A percentile compares a stretch with the other conserved stretches of the same genome.
phyloP scores from a whole-genome alignment of 2,888 invertebrate species.

The Crocallis elinguaria region DNA sequence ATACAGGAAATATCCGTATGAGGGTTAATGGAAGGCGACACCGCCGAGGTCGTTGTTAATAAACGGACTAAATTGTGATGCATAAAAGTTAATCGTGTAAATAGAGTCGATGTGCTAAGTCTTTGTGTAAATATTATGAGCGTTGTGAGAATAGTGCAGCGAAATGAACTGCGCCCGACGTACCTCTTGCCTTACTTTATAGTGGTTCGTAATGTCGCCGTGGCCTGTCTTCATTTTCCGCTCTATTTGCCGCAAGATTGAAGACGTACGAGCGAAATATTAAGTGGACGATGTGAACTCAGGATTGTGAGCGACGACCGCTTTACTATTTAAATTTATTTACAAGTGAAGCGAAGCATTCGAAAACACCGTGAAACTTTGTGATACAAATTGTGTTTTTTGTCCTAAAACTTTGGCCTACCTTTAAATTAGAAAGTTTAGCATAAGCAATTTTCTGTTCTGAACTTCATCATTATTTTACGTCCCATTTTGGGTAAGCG shows the following conservation, averaged over 20 bases:
- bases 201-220: constrained; percentile 41
- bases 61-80: constrained; percentile 78
- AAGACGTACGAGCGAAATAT: constrained; percentile 46
- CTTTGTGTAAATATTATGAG: constrained; percentile 41
- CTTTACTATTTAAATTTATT: constrained; percentile 25
- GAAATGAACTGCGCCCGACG: constrained; percentile 47
- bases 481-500: constrained; percentile 8
- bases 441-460: constrained; percentile 19
- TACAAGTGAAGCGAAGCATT: constrained; percentile 15
- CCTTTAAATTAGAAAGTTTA: constrained; percentile 23
- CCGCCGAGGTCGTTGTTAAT: constrained; percentile 74
- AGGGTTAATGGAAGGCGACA: constrained; percentile 73
- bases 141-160: constrained; percentile 42
- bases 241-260: constrained; percentile 49
- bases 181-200: constrained; percentile 46
- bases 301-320: constrained; percentile 37
- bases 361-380: constrained; percentile 14
- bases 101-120: constrained; percentile 33
- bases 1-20: constrained; percentile 97
- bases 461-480: constrained; percentile 15
- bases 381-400: constrained; percentile 27
- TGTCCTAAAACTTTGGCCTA: constrained; percentile 28
- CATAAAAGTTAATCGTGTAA: constrained; percentile 35
- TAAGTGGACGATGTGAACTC: constrained; percentile 39
- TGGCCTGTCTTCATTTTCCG: constrained; percentile 50